phyloP scores from a whole-genome alignment of 1,140 invertebrate genomes.

The Zophobas atratus region DNA sequence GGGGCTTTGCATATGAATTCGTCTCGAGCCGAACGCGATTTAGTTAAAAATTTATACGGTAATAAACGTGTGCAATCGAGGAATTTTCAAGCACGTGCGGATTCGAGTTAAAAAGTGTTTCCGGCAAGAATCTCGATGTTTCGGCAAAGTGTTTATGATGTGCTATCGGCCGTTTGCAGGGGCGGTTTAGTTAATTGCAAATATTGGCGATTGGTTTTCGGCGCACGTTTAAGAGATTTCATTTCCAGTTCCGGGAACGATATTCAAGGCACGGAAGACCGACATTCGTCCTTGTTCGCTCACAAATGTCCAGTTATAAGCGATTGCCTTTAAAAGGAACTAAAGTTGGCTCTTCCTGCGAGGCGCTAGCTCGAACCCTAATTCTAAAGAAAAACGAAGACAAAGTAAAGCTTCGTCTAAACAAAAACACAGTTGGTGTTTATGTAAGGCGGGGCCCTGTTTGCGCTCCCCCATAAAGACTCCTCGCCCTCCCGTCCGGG shows the following conservation, averaged over 20 bases:
- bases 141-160: constrained; percentile 39
- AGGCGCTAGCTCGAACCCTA: constrained; percentile 47
- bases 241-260: constrained; percentile 51
- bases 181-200: constrained; percentile 43
- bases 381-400: constrained; percentile 56
- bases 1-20: constrained; percentile 44
- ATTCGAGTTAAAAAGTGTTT: constrained; percentile 38
- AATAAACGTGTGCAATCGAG: constrained; percentile 42
- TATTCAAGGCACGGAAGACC: constrained; percentile 49
- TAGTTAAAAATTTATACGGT: constrained; percentile 47
- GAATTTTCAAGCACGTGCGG: constrained; percentile 41
- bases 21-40: constrained; percentile 22
- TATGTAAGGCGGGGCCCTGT: constrained; percentile 52
- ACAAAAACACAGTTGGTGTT: constrained; percentile 56
- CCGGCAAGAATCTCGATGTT: constrained; percentile 20
- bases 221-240: constrained; percentile 51
- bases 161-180: constrained; percentile 23
- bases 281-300: constrained; percentile 51
- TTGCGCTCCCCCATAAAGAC: constrained; percentile 48
- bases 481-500: constrained; percentile 30
- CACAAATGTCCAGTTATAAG: constrained; percentile 52
- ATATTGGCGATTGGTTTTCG: constrained; percentile 48
- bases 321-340: constrained; percentile 49
- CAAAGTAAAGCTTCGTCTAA: constrained; percentile 51
- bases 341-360: constrained; percentile 41